These are phyloP conservation scores for Bilobella aurantiaca DNA, from an alignment of 1,140 invertebrate species.

Conservation along the genomic window DNA sequence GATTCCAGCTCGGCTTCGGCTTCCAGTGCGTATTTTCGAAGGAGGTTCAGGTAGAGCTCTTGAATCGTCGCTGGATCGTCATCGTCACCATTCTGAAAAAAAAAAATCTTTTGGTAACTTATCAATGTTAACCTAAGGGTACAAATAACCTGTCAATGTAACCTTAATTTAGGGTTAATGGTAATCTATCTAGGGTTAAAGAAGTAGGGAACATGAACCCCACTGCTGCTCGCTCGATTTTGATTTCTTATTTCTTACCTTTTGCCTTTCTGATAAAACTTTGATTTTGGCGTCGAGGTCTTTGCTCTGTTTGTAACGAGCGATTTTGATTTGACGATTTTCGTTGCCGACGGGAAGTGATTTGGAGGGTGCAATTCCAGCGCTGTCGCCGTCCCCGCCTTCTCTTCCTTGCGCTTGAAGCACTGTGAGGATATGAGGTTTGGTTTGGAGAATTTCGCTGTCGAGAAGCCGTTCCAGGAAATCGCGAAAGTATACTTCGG, in stretches of 20 bases:
- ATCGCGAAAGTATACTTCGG: constrained; percentile 75
- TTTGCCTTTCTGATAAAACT: constrained; percentile 47
- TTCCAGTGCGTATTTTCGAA: constrained; percentile 62
- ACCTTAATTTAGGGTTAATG: too few relatives aligned
- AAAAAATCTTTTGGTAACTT: constrained; percentile 3
- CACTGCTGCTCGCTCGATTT: too few relatives aligned
- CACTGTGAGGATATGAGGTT: constrained; percentile 46
- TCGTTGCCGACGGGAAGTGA: constrained; percentile 26
- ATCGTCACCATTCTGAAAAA: constrained; percentile 45
- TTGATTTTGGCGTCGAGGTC: constrained; percentile 60
- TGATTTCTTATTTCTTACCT: constrained; percentile 19
- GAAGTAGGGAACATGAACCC: too few relatives aligned
- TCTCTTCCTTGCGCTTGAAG: constrained; percentile 36
- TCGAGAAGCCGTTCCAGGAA: constrained; percentile 66
- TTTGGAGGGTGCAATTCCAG: not conserved
- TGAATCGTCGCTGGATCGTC: constrained; percentile 67
- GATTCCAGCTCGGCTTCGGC: constrained; percentile 68
- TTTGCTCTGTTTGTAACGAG: constrained; percentile 67
- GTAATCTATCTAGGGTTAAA: too few relatives aligned
- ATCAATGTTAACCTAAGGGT: not conserved
- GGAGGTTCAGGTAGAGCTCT: constrained; percentile 67
- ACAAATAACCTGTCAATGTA: too few relatives aligned
- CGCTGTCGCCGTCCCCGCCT: constrained; percentile 16
- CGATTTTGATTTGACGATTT: constrained; percentile 61
- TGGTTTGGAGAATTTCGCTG: constrained; percentile 53